Conservation (phyloP, 2,888 invertebrate species). For the Calliopum simillimum region DNA sequence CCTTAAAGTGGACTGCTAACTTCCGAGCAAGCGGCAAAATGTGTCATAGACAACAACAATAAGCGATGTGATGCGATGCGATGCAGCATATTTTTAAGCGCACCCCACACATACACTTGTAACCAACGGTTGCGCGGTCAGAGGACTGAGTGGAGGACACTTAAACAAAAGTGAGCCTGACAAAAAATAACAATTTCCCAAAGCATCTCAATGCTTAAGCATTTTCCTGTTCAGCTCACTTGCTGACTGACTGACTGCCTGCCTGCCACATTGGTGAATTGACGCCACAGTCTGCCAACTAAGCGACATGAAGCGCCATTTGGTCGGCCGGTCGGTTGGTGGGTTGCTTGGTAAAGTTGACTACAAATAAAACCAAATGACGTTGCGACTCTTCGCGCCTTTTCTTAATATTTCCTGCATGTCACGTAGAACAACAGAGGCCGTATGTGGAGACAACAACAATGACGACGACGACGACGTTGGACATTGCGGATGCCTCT, state of each 20-base stretch:
- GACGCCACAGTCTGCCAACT: background rate
- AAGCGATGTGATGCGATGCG: conserved; percentile 15
- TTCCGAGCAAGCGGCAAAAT: conserved; percentile 46
- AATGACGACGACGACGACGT: conserved; percentile 32
- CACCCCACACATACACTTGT: conserved; percentile 33
- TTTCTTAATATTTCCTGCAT: conserved; percentile 42
- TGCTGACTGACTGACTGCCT: conserved; percentile 33
- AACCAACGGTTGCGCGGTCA: background rate
- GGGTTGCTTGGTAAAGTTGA: background rate
- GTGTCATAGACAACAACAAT: conserved; percentile 52
- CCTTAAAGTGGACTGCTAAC: conserved; percentile 50
- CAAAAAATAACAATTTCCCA: conserved; percentile 38
- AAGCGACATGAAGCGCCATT: no score
- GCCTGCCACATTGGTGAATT: conserved; percentile 1
- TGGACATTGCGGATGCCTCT: conserved; percentile 43
- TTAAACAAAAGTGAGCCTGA: conserved; percentile 20
- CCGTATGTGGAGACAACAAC: conserved; percentile 11
- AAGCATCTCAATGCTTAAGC: conserved; percentile 43
- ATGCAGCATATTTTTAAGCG: conserved; percentile 44
- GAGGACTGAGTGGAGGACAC: background rate
- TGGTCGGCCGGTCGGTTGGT: background rate
- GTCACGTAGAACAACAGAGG: conserved; percentile 5
- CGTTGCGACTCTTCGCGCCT: conserved; percentile 51
- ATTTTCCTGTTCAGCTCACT: conserved; percentile 48
- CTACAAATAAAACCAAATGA: conserved; percentile 45